Base-by-base conservation (phyloP, 2,113 vertebrate species). In the Vidua chalybeata region DNA sequence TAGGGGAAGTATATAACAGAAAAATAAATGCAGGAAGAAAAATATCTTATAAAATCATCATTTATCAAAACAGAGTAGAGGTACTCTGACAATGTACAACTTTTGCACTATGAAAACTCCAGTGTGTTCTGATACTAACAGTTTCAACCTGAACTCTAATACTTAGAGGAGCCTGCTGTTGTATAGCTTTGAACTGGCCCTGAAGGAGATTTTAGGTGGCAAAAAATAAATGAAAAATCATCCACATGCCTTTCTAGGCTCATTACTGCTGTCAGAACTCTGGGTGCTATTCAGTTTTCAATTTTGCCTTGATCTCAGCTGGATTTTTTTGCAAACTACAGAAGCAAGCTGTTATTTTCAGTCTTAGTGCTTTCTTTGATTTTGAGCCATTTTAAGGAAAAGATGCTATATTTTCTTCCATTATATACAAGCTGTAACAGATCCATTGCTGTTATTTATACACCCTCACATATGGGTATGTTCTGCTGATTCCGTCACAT, bases 241-340 rank as follows among this genome's bases (percentile, higher is more conserved):
- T 76, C 18, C 27, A 24, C 41, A 39, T 2, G 3, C 66, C 26
- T 85, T 84, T 82, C 62, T 89, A 61, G 54, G 85, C 46, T 87
- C 51, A 82, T 91, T 79, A 93, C 23, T 76, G 54, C n/a, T 82
- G 71, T 91, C 74, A 89, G 74, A 90, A 54, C 54, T 93, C 66
- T 62, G 26, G 49, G 28, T 94, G 69, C 14, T 76, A 8, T 56
- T 89, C 82, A 80, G 1, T 73, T 54, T 94, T 82, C 64, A 63
- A 64, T 84, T 94, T 83, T 92, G 54, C 92, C 58, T 94, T 83
- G 68, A 82, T 87, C 66, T 91, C 89, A 76, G 62, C 37, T 89
- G 74, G 77, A 61, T 46, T 89, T 91, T 91, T 84, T 91, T 86
- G 66, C 49, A 87, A 89, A 89, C 67, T 91, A n/a, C 30, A 43